Evolutionary conservation across 2,113 vertebrate genomes (phyloP), one percentile per base, ranked within the genome.

Genomic region (Oryzias curvinotus): DNA sequence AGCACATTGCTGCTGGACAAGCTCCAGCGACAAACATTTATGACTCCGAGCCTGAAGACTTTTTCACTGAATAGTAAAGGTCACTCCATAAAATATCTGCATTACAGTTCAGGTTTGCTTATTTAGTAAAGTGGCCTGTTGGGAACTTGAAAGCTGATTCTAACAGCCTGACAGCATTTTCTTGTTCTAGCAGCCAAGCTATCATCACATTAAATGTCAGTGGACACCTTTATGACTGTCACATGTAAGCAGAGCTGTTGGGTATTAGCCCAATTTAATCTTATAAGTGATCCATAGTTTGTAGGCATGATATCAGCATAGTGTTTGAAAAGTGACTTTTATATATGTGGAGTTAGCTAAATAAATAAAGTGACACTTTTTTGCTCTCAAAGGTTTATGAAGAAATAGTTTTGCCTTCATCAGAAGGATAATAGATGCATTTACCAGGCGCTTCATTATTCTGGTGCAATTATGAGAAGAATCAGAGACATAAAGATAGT

Each of bases 271-370:
- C 28, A 57, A 49, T 65, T 83, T 78, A 87, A 84, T 89, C 75
- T 77, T 70, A 69, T 84, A 83, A 89, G 78, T 89, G 55, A 36
- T 36, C 36, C 36, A 36, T 12, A 36, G 36, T 36, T 36, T 36
- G 46, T 58, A n/a, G 57, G 52, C 62, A 60, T 73, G 73, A 79
- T 73, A 74, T 75, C 77, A 82, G 81, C 62, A 65, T 71, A 17
- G 50, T 25, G 65, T 71, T 75, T 68, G 62, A 71, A 65, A 82
- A 86, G 80, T 75, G 81, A 79, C 68, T 78, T 77, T 89, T 89
- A 89, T 76, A 89, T 76, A 73, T 67, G 76, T 14, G 1, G 44
- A 71, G 28, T 36, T 65, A 50, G 47, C 54, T 57, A 76, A 70
- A 52, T 42, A 15, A 14, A 46, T 3, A 62, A 77, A 80, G 49